Percentiles rank a stretch among this genome's conserved stretches.
phyloP scores from a whole-genome alignment of 2,113 vertebrate species.

The Carassius carassius region DNA sequence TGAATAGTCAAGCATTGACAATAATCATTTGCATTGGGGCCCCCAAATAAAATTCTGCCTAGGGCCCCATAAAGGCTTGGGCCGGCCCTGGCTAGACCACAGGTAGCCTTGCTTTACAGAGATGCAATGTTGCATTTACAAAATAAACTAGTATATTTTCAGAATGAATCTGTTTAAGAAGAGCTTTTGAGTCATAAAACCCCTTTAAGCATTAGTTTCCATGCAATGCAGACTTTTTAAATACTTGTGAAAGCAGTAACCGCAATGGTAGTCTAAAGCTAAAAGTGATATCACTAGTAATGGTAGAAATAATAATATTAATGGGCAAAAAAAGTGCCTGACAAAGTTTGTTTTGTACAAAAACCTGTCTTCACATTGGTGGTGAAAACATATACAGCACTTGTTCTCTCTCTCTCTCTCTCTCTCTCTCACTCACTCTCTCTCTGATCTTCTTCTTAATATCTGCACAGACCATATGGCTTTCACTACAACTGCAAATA shows the following conservation, averaged over 20 bases:
- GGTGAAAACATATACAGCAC: neutral
- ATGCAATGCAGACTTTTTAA: too few relatives aligned
- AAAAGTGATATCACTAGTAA: neutral
- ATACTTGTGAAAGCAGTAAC: neutral
- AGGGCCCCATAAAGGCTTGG: too few relatives aligned
- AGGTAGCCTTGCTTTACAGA: neutral
- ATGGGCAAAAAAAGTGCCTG: neutral
- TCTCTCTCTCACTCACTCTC: too few relatives aligned
- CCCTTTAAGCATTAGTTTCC: neutral
- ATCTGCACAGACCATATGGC: conserved; percentile 9
- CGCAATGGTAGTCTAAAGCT: neutral
- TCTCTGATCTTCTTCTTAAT: neutral
- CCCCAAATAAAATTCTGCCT: too few relatives aligned
- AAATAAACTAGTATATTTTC: neutral
- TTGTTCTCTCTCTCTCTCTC: too few relatives aligned
- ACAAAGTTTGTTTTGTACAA: neutral
- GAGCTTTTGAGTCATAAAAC: neutral
- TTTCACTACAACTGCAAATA: neutral
- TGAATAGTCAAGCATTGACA: too few relatives aligned
- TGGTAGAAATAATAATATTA: neutral
- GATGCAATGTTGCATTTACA: neutral
- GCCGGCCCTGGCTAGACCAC: neutral
- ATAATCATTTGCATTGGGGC: too few relatives aligned
- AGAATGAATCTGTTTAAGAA: conserved; percentile 7
- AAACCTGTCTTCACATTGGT: neutral